Evolutionary conservation across 2,797 vertebrate species (phyloP).

Genomic region (Alcedo quadribrachys): DNA sequence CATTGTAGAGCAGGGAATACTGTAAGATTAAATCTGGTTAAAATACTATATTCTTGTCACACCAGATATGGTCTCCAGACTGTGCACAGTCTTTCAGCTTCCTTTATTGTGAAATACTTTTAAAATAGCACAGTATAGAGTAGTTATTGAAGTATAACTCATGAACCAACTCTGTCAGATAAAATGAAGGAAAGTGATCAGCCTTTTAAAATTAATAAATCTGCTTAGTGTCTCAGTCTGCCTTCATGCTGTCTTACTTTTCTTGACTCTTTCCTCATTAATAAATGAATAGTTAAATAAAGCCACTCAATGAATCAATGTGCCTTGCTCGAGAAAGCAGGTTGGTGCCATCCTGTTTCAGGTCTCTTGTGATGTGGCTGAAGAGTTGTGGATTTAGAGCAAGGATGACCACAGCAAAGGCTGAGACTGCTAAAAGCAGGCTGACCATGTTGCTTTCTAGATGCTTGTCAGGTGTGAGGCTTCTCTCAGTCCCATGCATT

Average conservation of each 20-base stretch:
- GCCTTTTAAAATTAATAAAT: slow-evolving; percentile 9
- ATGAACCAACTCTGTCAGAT: slow-evolving; percentile 29
- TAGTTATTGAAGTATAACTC: slow-evolving; percentile 46
- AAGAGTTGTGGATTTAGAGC: not conserved
- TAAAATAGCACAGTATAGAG: slow-evolving; percentile 33
- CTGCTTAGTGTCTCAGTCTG: slow-evolving; percentile 7
- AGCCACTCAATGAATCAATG: not conserved
- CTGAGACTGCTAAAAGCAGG: not conserved
- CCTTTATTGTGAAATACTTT: slow-evolving; percentile 56
- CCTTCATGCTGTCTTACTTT: not conserved
- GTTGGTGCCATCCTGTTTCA: not conserved
- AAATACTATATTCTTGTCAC: slow-evolving; percentile 56
- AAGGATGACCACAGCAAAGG: not conserved
- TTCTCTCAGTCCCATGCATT: slow-evolving; percentile 15
- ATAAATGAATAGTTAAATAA: slow-evolving; percentile 16
- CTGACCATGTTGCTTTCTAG: slow-evolving; percentile 9
- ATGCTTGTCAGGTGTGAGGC: slow-evolving; percentile 54
- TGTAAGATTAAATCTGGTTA: slow-evolving; percentile 58
- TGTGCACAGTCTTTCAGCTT: slow-evolving; percentile 55
- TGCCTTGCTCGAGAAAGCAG: not conserved
- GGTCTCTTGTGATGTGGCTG: not conserved
- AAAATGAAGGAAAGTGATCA: slow-evolving; percentile 26
- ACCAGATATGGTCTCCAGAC: slow-evolving; percentile 52
- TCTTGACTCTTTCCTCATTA: slow-evolving; percentile 10
- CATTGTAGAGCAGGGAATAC: slow-evolving; percentile 35